Evolutionary conservation across 2,888 invertebrate genomes (phyloP).

Genomic region (Drosophila paramelanica): DNA sequence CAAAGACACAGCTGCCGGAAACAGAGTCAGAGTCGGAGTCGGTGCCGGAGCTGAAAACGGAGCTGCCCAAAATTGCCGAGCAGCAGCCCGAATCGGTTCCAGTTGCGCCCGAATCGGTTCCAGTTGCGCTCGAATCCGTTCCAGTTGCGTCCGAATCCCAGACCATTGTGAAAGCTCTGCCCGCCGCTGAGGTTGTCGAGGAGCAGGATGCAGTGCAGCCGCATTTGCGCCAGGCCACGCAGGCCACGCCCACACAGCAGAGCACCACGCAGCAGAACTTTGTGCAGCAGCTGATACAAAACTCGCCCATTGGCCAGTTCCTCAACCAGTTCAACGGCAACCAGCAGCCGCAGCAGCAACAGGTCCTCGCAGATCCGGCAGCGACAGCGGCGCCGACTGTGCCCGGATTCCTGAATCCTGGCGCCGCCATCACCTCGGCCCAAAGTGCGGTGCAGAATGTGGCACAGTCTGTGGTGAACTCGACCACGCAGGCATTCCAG

Average conservation of each 20-base stretch:
- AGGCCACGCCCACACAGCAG: slow-evolving; percentile 76
- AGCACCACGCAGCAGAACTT: slow-evolving; percentile 76
- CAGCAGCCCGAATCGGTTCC: background rate
- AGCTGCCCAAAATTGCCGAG: background rate
- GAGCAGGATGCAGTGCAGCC: slow-evolving; percentile 41
- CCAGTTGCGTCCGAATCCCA: background rate
- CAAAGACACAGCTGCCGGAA: background rate
- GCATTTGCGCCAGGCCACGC: slow-evolving; percentile 76
- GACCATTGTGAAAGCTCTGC: slow-evolving; percentile 32
- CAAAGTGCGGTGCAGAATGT: slow-evolving; percentile 75
- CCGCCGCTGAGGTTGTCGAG: slow-evolving; percentile 13
- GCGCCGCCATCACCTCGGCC: slow-evolving; percentile 70
- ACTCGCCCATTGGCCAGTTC: slow-evolving; percentile 81
- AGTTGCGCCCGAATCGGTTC: no score
- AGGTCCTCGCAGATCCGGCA: slow-evolving; percentile 51
- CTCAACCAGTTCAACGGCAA: slow-evolving; percentile 74
- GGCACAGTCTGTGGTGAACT: slow-evolving; percentile 73
- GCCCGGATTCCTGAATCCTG: slow-evolving; percentile 77
- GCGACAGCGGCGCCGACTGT: slow-evolving; percentile 67
- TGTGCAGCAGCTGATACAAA: slow-evolving; percentile 81
- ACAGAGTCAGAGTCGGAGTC: background rate
- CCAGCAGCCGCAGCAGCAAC: slow-evolving; percentile 43
- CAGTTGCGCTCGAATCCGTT: no score
- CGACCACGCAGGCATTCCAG: slow-evolving; percentile 79
- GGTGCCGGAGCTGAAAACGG: background rate